Base-by-base conservation (phyloP, 2,113 vertebrate genomes). In the Siphamia tubifer region DNA sequence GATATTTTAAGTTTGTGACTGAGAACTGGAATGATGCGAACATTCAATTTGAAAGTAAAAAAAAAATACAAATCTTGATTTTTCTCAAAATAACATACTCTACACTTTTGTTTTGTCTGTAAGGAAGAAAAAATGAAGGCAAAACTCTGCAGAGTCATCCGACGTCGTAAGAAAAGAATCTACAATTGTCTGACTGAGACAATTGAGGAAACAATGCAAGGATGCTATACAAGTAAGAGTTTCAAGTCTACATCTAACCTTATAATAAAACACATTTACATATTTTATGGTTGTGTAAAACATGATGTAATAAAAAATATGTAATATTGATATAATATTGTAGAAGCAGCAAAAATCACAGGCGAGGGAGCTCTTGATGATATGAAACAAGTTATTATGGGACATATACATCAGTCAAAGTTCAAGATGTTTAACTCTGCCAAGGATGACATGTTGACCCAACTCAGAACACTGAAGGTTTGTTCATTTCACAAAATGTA, bases 131-230 rank as follows among this genome's bases (percentile, higher is more conserved):
- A 56, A 8, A 5, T 64, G 21, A 73, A 64, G 52, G 16, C 10
- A 16, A 24, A 40, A 28, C 42, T 73, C 3, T 25, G 24, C 19
- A 28, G 15, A 1, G 0, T 40, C 12, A 48, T 72, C 30, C 19
- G 40, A 21, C 5, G 56, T 13, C 4, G 4, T 8, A 73, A 73
- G 28, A 73, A 65, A 24, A n/a, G 1, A 6, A 42, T 73, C 36
- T 73, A 73, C 10, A 7, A 10, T 5, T 23, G 16, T 27, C 34
- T 65, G 8, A 11, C 58, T 19, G 25, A 64, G 23, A 39, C 42
- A 25, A 55, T 73, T 10, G 31, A 23, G 21, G 20, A 21, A 2
- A 8, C 34, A 13, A 73, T 73, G 69, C n/a, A 7, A 13, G 34
- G 8, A n/a, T 47, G 25, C 36, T 73, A 73, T 40, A 8, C 0